Conservation (phyloP, 2,113 vertebrate species). For the Pelusios castaneus region DNA sequence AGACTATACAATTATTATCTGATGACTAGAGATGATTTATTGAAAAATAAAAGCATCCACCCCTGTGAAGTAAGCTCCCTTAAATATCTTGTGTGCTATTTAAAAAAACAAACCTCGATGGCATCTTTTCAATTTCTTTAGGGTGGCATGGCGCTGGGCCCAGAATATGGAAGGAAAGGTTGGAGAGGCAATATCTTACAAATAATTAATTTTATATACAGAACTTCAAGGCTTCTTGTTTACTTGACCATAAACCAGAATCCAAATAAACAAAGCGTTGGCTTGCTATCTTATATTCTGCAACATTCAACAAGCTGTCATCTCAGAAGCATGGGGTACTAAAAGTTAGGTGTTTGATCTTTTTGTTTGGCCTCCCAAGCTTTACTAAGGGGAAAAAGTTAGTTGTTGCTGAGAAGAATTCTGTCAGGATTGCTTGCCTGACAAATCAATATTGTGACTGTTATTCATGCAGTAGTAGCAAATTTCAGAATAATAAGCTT, state of each 20-base stretch:
- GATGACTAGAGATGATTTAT: constrained; percentile 68
- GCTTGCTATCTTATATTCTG: neutral
- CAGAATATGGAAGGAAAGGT: constrained; percentile 63
- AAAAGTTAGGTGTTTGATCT: neutral
- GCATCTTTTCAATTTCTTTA: constrained; percentile 69
- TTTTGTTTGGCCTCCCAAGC: constrained; percentile 17
- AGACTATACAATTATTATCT: constrained; percentile 65
- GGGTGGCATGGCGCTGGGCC: constrained; percentile 53
- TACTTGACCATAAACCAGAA: constrained; percentile 61
- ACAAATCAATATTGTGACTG: neutral
- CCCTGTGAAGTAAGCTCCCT: constrained; percentile 45
- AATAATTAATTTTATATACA: constrained; percentile 68
- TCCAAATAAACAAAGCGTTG: constrained; percentile 55
- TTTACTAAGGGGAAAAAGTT: neutral
- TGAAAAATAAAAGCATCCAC: constrained; percentile 52
- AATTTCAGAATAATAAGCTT: neutral
- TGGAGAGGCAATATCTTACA: constrained; percentile 31
- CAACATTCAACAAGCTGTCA: constrained; percentile 18
- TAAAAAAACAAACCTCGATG: constrained; percentile 69
- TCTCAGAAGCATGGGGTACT: neutral
- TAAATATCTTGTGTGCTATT: constrained; percentile 70
- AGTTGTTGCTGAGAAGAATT: neutral
- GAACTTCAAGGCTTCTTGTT: constrained; percentile 70
- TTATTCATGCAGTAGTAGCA: neutral
- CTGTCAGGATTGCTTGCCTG: neutral